Evolutionary conservation across 1,140 invertebrate genomes (phyloP).

Genomic region (Drosophila auraria): DNA sequence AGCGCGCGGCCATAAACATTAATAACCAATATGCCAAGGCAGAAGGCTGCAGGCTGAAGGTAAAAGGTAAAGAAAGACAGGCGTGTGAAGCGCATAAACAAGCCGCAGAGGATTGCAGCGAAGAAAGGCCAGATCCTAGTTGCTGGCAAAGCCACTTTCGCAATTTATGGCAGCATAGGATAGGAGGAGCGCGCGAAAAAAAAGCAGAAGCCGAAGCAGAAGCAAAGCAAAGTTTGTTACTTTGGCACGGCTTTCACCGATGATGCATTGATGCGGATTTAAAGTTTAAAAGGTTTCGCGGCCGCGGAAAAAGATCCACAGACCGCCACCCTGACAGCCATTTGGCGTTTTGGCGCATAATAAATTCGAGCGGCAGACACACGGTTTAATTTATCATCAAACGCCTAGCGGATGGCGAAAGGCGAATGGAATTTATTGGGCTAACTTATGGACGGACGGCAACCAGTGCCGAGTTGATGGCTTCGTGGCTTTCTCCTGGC

Average conservation of each 20-base stretch:
- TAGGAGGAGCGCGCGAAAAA: neutral
- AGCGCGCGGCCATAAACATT: constrained; percentile 70
- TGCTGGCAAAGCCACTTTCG: constrained; percentile 68
- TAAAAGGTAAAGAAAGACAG: constrained; percentile 62
- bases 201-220: neutral
- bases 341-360: constrained; percentile 83
- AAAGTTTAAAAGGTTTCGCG: constrained; percentile 82
- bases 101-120: constrained; percentile 61
- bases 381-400: constrained; percentile 82
- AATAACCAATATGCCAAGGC: constrained; percentile 74
- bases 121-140: constrained; percentile 52
- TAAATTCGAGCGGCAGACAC: constrained; percentile 80
- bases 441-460: constrained; percentile 62
- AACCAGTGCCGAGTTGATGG: constrained; percentile 33
- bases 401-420: constrained; percentile 61
- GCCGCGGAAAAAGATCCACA: constrained; percentile 39
- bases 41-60: neutral
- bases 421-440: constrained; percentile 70
- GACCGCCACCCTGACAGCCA: constrained; percentile 63
- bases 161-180: constrained; percentile 68
- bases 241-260: constrained; percentile 71
- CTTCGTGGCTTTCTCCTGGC: constrained; percentile 34
- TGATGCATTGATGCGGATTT: constrained; percentile 82
- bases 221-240: constrained; percentile 71
- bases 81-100: constrained; percentile 81